These are phyloP conservation scores for Camponotus floridanus DNA, from an alignment of 1,140 invertebrate species.

Conservation along the genomic window DNA sequence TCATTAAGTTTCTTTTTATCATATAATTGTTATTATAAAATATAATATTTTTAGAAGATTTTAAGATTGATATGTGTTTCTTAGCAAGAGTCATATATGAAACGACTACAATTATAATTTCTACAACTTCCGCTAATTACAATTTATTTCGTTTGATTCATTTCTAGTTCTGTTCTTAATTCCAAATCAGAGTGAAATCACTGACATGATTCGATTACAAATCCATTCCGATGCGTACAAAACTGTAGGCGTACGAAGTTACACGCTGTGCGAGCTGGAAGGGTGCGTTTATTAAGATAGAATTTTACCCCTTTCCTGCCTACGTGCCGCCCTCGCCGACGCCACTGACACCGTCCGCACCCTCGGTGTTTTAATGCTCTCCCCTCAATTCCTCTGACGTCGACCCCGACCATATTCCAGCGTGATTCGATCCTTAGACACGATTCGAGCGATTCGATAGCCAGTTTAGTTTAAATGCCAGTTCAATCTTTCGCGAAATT, in stretches of 20 bases:
- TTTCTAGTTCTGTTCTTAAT: constrained; percentile 42
- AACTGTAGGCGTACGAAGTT: constrained; percentile 59
- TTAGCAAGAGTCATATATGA: neutral
- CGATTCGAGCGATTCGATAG: constrained; percentile 63
- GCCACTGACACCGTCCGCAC: constrained; percentile 79
- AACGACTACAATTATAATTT: constrained; percentile 1
- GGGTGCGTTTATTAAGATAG: constrained; percentile 74
- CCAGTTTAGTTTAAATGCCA: constrained; percentile 63
- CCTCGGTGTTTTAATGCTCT: constrained; percentile 79
- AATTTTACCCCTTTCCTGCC: constrained; percentile 75
- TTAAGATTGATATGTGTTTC: neutral
- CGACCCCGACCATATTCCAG: constrained; percentile 73
- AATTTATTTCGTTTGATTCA: neutral
- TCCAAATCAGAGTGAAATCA: constrained; percentile 56
- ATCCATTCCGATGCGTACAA: constrained; percentile 61
- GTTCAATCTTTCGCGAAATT: constrained; percentile 30
- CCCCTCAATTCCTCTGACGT: constrained; percentile 78
- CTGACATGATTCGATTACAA: constrained; percentile 60
- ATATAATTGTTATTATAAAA: neutral
- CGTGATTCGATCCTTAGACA: constrained; percentile 74
- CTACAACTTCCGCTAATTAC: neutral
- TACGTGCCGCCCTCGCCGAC: constrained; percentile 73
- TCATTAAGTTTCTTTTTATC: neutral
- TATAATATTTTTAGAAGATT: neutral
- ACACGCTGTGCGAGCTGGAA: constrained; percentile 54